A percentile compares a stretch with the other conserved stretches of the same genome.
These are phyloP conservation scores for Diuraphis noxia DNA, from an alignment of 1,140 invertebrate species.

Conservation along the genomic window DNA sequence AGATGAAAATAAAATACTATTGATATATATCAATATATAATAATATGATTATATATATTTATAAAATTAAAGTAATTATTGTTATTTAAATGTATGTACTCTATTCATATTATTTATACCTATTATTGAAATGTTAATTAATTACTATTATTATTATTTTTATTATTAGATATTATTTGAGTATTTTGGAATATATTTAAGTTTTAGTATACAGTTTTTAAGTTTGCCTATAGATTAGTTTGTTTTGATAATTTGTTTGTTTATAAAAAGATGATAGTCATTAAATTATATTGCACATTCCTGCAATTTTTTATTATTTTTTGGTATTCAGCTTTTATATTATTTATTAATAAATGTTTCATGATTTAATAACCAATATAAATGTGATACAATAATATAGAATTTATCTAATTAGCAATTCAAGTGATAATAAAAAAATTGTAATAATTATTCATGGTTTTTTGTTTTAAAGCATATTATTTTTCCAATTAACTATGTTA, in stretches of 20 bases:
- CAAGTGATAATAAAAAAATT: background rate
- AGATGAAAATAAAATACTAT: background rate
- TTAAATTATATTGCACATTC: background rate
- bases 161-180: conserved; percentile 35
- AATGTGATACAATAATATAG: background rate
- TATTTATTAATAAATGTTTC: conserved; percentile 9
- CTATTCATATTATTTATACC: background rate
- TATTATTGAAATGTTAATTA: background rate
- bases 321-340: conserved; percentile 10
- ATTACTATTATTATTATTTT: conserved; percentile 4
- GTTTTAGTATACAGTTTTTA: conserved; percentile 3
- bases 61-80: background rate
- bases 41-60: background rate
- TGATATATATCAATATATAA: background rate
- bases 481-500: background rate
- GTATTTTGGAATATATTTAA: conserved; percentile 13
- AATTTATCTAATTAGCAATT: background rate
- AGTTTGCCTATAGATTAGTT: conserved; percentile 22
- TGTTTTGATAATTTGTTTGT: background rate
- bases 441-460: background rate
- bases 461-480: background rate
- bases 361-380: background rate
- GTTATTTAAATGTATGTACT: background rate
- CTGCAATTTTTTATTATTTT: background rate
- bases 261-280: background rate